phyloP scores from a whole-genome alignment of 2,888 invertebrate species.

The Rhamphomyia laevipes region DNA sequence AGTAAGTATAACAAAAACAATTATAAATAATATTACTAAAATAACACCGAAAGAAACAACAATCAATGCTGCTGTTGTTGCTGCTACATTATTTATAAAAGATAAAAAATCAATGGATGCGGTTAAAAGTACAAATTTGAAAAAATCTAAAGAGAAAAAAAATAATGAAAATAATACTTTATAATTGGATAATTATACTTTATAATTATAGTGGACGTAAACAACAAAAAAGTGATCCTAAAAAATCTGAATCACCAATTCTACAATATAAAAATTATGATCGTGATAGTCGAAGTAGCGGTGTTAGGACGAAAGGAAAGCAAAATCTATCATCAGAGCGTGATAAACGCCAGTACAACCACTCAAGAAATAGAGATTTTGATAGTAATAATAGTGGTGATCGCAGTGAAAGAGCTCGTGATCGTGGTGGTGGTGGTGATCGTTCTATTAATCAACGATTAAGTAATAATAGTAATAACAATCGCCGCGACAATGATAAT shows the following conservation, averaged over 20 bases:
- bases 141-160: constrained; percentile 31
- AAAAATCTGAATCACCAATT: too few relatives aligned
- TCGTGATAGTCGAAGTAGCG: constrained; percentile 4
- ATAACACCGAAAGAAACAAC: background rate
- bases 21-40: too few relatives aligned
- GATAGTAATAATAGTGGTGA: constrained; percentile 8
- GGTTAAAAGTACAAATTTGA: constrained; percentile 34
- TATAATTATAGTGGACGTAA: constrained; percentile 4
- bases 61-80: constrained; percentile 11
- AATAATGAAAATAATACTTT: constrained; percentile 45
- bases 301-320: constrained; percentile 6
- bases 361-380: constrained; percentile 12
- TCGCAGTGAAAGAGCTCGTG: constrained; percentile 9
- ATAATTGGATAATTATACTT: constrained; percentile 51
- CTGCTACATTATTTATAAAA: constrained; percentile 10
- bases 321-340: constrained; percentile 6
- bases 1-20: too few relatives aligned
- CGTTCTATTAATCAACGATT: constrained; percentile 19
- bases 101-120: constrained; percentile 15
- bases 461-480: constrained; percentile 15
- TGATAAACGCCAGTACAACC: constrained; percentile 15
- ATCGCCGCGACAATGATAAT: constrained; percentile 38
- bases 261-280: too few relatives aligned
- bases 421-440: constrained; percentile 15
- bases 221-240: too few relatives aligned